Evolutionary conservation across 2,888 invertebrate genomes (phyloP), one percentile per base, ranked within the genome.

Genomic region (Diarsia dahlii): DNA sequence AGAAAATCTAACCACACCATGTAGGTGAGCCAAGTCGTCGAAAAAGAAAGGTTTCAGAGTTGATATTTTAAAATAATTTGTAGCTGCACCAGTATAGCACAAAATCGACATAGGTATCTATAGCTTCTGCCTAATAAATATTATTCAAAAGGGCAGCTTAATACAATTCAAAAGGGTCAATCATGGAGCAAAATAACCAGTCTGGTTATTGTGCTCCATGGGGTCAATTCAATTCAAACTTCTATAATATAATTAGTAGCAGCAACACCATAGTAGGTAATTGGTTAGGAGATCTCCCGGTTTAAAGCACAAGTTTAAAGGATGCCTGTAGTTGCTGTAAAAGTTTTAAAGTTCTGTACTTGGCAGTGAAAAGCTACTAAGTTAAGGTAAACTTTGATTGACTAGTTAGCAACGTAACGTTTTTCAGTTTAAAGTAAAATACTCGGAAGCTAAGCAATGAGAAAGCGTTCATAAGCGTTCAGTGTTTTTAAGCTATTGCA

Each of bases 291-390:
- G 28, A 58, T 28, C 58, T 58, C 28, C 15, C 8, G 28, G 28
- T 15, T 58, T 58, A 28, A 58, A 58, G 28, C 28, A 58, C 3
- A 28, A 58, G 28, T 58, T 58, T 9, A 58, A 58, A 58, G 18
- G 28, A 18, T n/a, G 13, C 34, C 63, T 45, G 63, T 63, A 45
- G 45, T 45, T 58, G 0, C 20, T 50, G 2, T 46, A 62, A 60
- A 74, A 48, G 63, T 74, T 64, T 74, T 9, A 58, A 39, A 75
- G 23, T 39, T 48, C 48, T 56, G 48, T 74, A 23, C 23, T 45
- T 58, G 13, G 28, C 48, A 45, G n/a, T 76, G 15, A 76, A 74
- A 75, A n/a, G 50, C 12, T 28, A 39, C 23, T 15, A 39, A 23
- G 9, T 15, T 6, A 18, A 18, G 18, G 45, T 9, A 54, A 8